phyloP scores from a whole-genome alignment of 2,888 invertebrate genomes.

The Nomada goodeniana region DNA sequence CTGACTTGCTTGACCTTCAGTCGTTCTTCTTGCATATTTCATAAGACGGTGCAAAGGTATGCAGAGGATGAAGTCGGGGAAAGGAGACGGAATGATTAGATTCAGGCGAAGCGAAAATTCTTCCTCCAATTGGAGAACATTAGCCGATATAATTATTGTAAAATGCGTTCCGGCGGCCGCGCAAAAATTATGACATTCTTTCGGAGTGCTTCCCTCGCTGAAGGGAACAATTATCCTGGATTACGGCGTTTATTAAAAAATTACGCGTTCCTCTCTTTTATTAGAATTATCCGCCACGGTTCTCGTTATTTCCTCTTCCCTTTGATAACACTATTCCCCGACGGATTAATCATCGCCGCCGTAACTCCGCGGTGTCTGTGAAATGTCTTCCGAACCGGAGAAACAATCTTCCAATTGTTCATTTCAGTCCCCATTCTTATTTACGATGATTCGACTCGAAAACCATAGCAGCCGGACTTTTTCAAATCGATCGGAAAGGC shows the following conservation, averaged over 20 bases:
- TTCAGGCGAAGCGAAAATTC: constrained; percentile 1
- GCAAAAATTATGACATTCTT: constrained; percentile 1
- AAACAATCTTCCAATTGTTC: constrained; percentile 15
- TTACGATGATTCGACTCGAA: neutral
- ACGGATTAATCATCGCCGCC: constrained; percentile 30
- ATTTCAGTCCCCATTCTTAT: neutral
- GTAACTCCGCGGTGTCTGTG: constrained; percentile 19
- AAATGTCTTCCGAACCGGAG: neutral
- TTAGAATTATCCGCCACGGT: neutral
- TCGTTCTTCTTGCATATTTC: constrained; percentile 39
- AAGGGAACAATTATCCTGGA: constrained; percentile 42
- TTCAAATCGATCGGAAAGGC: neutral
- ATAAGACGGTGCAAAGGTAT: neutral
- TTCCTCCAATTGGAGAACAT: constrained; percentile 23
- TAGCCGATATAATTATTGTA: constrained; percentile 10
- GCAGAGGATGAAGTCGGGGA: neutral
- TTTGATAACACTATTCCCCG: constrained; percentile 11
- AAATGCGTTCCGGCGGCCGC: neutral
- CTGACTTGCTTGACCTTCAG: constrained; percentile 36
- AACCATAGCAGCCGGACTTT: neutral
- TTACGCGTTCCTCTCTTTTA: constrained; percentile 32
- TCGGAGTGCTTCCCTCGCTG: neutral
- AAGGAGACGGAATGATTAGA: neutral
- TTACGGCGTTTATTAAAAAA: constrained; percentile 44
- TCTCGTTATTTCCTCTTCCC: neutral